Conservation (phyloP, 2,797 vertebrate genomes). For the Melanotaenia parkinsoni region DNA sequence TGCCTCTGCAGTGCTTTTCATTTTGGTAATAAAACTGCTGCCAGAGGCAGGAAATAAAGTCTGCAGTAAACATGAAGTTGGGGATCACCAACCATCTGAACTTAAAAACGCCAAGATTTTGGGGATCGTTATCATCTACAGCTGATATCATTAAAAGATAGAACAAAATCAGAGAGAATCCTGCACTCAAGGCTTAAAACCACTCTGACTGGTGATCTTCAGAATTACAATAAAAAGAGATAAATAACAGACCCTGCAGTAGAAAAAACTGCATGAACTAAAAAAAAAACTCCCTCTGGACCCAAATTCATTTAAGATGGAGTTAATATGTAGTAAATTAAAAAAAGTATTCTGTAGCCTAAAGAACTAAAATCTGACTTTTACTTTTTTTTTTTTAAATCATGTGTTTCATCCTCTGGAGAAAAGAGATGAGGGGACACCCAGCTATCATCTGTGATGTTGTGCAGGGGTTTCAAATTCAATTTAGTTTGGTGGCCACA, state of each 20-base stretch:
- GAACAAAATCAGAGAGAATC: not conserved
- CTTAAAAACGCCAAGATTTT: not conserved
- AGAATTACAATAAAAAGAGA: too few species aligned
- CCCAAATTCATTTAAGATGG: too few species aligned
- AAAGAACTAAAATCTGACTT: too few species aligned
- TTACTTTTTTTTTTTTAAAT: too few species aligned
- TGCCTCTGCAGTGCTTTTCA: not conserved
- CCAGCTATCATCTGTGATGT: too few species aligned
- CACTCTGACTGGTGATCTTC: not conserved
- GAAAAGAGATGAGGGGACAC: too few species aligned
- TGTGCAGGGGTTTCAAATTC: too few species aligned
- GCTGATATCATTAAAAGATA: not conserved
- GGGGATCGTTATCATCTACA: not conserved
- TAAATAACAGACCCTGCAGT: too few species aligned
- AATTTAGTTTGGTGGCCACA: too few species aligned
- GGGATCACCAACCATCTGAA: not conserved
- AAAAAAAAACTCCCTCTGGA: not conserved
- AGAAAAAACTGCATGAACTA: not conserved
- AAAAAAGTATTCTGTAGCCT: too few species aligned
- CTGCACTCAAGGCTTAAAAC: not conserved
- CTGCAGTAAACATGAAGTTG: not conserved
- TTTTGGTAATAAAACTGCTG: not conserved
- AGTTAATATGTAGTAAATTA: not conserved
- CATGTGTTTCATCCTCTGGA: too few species aligned
- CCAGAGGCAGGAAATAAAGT: not conserved